Conservation (phyloP, 2,797 vertebrate species). For the Eulemur albifrons region DNA sequence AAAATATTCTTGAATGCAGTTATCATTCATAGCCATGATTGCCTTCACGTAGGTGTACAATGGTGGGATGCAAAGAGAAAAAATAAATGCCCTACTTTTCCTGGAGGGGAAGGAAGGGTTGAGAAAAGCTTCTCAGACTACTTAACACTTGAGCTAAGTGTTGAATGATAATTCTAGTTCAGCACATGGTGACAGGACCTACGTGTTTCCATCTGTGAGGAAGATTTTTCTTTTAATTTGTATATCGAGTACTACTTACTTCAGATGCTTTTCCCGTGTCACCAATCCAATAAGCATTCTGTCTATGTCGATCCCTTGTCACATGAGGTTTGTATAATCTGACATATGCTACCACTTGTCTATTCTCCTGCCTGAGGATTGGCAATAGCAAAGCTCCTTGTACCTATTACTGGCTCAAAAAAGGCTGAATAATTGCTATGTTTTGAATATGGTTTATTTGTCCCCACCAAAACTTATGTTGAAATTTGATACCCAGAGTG, state of each 20-base stretch:
- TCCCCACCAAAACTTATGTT: not conserved
- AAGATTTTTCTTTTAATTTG: not conserved
- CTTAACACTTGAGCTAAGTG: not conserved
- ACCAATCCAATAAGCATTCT: not conserved
- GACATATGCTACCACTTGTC: not conserved
- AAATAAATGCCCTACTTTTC: not conserved
- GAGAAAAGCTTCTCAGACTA: not conserved
- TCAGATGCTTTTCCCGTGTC: not conserved
- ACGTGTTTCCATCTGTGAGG: not conserved
- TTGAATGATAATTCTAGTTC: not conserved
- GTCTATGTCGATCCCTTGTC: not conserved
- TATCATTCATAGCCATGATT: not conserved
- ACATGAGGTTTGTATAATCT: not conserved
- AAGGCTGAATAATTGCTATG: not conserved
- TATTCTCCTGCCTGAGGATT: not conserved
- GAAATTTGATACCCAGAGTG: not conserved
- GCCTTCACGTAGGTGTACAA: not conserved
- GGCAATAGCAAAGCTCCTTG: not conserved
- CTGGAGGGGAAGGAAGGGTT: not conserved
- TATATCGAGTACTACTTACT: not conserved
- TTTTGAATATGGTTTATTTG: not conserved
- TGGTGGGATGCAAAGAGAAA: not conserved
- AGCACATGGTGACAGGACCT: not conserved
- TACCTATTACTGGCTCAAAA: not conserved
- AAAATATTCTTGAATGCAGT: not conserved